Evolutionary conservation across 1,140 invertebrate species (phyloP).

Genomic region (Rhynchophorus ferrugineus): DNA sequence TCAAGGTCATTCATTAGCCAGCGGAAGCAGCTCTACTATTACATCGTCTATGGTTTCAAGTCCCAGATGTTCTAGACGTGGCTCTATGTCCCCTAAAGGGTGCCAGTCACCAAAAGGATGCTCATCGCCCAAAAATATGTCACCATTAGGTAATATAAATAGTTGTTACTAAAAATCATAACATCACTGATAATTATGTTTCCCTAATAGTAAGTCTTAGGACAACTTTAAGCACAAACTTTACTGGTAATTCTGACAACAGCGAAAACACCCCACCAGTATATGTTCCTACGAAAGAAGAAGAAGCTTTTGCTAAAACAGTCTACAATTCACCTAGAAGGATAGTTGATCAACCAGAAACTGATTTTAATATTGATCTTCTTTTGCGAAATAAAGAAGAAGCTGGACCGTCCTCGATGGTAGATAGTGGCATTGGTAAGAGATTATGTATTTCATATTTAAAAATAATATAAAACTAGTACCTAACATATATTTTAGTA

Average conservation of each 20-base stretch:
- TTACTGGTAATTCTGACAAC: slow-evolving; percentile 14
- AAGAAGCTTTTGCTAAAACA: slow-evolving; percentile 26
- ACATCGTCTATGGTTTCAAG: slow-evolving; percentile 37
- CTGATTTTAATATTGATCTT: slow-evolving; percentile 13
- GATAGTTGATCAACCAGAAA: slow-evolving; percentile 25
- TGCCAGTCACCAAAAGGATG: slow-evolving; percentile 32
- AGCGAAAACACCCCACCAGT: slow-evolving; percentile 23
- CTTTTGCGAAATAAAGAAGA: slow-evolving; percentile 21
- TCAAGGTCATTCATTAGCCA: slow-evolving; percentile 29
- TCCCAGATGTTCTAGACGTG: slow-evolving; percentile 30
- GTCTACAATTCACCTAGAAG: slow-evolving; percentile 27
- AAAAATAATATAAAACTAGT: slow-evolving; percentile 6
- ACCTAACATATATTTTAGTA: too few relatives aligned
- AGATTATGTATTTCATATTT: not conserved
- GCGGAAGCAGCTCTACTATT: slow-evolving; percentile 37
- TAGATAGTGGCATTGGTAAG: slow-evolving; percentile 25
- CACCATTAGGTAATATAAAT: slow-evolving; percentile 24
- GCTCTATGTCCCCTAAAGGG: slow-evolving; percentile 36
- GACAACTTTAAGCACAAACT: too few relatives aligned
- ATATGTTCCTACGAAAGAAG: slow-evolving; percentile 30
- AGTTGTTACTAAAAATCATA: not conserved
- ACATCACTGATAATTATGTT: slow-evolving; percentile 1
- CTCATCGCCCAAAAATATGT: slow-evolving; percentile 31
- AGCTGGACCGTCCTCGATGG: slow-evolving; percentile 28
- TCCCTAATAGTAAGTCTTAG: slow-evolving; percentile 25